Evolutionary conservation across 1,140 invertebrate species (phyloP), one percentile per base, ranked within the genome.

Genomic region (Drosophila arawakana): DNA sequence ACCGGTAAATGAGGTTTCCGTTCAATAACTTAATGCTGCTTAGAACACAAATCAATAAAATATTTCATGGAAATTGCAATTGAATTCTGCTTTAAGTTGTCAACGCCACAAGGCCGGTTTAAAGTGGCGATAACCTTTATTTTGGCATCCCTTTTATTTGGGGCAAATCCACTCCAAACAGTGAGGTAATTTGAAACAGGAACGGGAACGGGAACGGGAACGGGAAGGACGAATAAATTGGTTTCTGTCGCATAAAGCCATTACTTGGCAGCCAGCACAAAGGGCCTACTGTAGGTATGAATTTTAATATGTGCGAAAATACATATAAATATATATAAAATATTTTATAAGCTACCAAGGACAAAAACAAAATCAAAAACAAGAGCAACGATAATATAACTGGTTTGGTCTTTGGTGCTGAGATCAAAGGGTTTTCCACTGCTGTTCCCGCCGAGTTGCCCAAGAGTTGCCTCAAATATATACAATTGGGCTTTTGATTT

Each of bases 201-300:
- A 75, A 77, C 50, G 68, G 74, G 74, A 77, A 73, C 50, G 68
- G 70, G 74, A 68, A 44, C 60, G 58, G 68, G 73, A 75, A 77
- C 58, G 68, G 74, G 74, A 77, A 73, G 70, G 71, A 63, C 67
- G 75, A 68, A 77, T 77, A 77, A 77, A 77, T 77, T 77, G 75
- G 70, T 73, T 77, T 77, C 59, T 73, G 75, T 67, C 75, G 75
- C 70, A 77, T 77, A 73, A 77, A 68, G 70, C 75, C 70, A 77
- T 77, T 77, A 73, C 57, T 54, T 52, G 67, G 68, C 54, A 65
- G 39, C 46, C 52, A 65, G 67, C 73, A 76, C 68, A 71, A 75
- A 71, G 60, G 44, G 39, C 54, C 60, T 57, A 59, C 59, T 49
- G 72, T 63, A 58, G 58, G 68, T 76, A 76, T 76, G 60, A 71